Percentiles rank a stretch among this genome's conserved stretches.
phyloP scores from a whole-genome alignment of 2,888 invertebrate species.

The Poecilus cupreus region DNA sequence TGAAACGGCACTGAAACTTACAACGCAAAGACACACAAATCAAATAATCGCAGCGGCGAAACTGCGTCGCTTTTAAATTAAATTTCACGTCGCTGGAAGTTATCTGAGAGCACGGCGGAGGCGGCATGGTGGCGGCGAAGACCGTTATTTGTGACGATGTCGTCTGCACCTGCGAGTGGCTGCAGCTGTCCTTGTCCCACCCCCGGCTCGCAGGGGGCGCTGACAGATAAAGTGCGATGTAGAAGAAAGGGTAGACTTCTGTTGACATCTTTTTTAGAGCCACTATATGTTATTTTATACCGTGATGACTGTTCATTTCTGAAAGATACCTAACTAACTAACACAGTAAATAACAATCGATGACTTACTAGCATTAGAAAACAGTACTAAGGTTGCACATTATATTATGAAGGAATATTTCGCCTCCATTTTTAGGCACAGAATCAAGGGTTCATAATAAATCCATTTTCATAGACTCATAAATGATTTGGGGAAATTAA shows the following conservation, averaged over 20 bases:
- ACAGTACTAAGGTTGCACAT: too few relatives aligned
- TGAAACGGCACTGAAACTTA: slow-evolving; percentile 54
- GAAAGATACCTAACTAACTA: neutral
- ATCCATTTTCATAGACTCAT: too few relatives aligned
- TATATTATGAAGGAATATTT: too few relatives aligned
- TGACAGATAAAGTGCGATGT: too few relatives aligned
- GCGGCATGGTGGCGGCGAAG: neutral
- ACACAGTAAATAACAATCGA: too few relatives aligned
- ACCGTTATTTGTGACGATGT: slow-evolving; percentile 25
- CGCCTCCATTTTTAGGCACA: too few relatives aligned
- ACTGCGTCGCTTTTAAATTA: slow-evolving; percentile 55
- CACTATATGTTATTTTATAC: slow-evolving; percentile 16
- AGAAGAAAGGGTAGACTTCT: too few relatives aligned
- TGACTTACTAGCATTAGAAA: too few relatives aligned
- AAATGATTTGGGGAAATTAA: too few relatives aligned
- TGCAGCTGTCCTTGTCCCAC: neutral
- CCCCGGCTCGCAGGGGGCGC: neutral
- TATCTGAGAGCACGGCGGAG: slow-evolving; percentile 23
- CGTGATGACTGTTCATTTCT: neutral
- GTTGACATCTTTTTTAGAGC: neutral
- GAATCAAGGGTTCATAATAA: too few relatives aligned
- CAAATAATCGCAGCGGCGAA: slow-evolving; percentile 54
- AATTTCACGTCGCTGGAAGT: slow-evolving; percentile 49
- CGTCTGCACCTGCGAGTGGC: slow-evolving; percentile 9
- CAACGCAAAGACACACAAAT: slow-evolving; percentile 56